A percentile compares a stretch with the other conserved stretches of the same genome.
Conservation (phyloP, 2,888 invertebrate species). For the Nebria salina region DNA sequence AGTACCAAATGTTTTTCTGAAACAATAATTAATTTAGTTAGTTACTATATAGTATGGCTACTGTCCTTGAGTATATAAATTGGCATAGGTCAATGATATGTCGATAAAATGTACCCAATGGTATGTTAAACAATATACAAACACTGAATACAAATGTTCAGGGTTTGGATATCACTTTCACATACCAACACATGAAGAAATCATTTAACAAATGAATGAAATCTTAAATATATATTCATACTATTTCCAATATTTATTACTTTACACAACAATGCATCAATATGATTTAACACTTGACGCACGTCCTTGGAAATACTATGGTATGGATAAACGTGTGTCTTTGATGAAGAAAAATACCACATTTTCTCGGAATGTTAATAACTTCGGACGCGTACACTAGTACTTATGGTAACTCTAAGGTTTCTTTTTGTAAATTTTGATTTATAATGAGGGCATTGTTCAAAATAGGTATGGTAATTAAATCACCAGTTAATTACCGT, state of each 20-base stretch:
- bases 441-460: neutral
- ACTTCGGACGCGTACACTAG: neutral
- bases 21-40: slow-evolving; percentile 53
- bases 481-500: neutral
- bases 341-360: neutral
- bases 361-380: neutral
- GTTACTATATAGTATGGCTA: neutral
- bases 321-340: neutral
- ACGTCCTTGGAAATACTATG: neutral
- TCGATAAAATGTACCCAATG: neutral
- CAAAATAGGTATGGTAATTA: neutral
- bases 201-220: neutral
- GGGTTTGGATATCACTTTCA: neutral
- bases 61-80: slow-evolving; percentile 15
- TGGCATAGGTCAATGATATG: slow-evolving; percentile 18
- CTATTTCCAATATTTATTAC: neutral
- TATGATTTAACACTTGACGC: neutral
- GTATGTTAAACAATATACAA: neutral
- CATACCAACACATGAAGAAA: neutral
- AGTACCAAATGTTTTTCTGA: slow-evolving; percentile 78
- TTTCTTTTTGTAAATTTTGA: neutral
- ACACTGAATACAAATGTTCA: neutral
- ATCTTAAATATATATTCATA: neutral
- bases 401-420: neutral
- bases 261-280: neutral